phyloP scores from a whole-genome alignment of 2,888 invertebrate species.

The Resseliella maxima region DNA sequence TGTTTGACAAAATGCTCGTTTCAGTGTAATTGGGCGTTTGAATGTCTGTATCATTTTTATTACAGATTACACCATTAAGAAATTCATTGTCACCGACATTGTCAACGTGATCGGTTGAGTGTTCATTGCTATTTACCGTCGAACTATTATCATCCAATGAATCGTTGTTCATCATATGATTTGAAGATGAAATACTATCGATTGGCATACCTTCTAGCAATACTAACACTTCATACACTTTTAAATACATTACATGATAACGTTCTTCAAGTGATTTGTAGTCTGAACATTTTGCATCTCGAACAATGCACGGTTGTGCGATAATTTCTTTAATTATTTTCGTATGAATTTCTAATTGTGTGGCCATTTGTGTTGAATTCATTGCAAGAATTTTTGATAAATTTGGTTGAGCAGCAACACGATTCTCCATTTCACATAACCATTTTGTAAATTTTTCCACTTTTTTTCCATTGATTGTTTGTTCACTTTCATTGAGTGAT shows the following conservation, averaged over 20 bases:
- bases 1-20: background rate
- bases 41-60: background rate
- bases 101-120: conserved; percentile 10
- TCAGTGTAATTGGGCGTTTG: background rate
- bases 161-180: background rate
- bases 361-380: conserved; percentile 18
- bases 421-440: conserved; percentile 20
- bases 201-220: conserved; percentile 83
- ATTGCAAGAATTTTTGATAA: conserved; percentile 26
- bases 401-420: background rate
- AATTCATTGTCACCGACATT: background rate
- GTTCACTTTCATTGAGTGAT: background rate
- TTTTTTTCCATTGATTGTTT: too few species aligned
- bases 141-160: background rate
- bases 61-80: background rate
- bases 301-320: conserved; percentile 26
- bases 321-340: conserved; percentile 48
- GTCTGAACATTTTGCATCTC: background rate
- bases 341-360: conserved; percentile 13
- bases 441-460: conserved; percentile 9
- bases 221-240: conserved; percentile 92
- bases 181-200: background rate
- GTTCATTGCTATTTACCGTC: background rate
- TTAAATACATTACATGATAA: conserved; percentile 89
- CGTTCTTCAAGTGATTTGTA: conserved; percentile 73